A percentile compares a stretch with the other conserved stretches of the same genome.
These are phyloP conservation scores for Penelope pileata DNA, from an alignment of 2,113 vertebrate genomes.

Conservation along the genomic window DNA sequence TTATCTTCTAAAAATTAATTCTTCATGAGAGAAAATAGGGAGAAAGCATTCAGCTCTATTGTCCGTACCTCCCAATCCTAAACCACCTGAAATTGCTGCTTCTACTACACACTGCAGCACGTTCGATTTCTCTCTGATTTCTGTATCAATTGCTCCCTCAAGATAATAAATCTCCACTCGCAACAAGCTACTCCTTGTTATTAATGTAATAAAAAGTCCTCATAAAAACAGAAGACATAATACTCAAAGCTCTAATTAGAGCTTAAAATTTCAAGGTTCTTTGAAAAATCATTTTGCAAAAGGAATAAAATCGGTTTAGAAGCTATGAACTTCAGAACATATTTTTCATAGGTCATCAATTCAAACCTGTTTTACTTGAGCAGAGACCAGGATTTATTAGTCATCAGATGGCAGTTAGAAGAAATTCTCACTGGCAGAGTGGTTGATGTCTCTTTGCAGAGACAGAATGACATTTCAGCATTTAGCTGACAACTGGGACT, in stretches of 20 bases:
- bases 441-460: conserved; percentile 11
- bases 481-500: neutral
- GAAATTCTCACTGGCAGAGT: neutral
- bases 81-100: neutral
- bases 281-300: conserved; percentile 3
- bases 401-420: conserved; percentile 36
- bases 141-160: neutral
- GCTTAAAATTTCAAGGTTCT: neutral
- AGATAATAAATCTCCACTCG: neutral
- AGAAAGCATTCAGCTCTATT: neutral
- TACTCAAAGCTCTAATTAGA: conserved; percentile 9
- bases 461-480: conserved; percentile 34
- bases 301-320: neutral
- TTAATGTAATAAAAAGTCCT: neutral
- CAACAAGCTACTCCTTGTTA: neutral
- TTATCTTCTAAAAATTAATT: neutral
- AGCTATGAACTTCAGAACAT: neutral
- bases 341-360: conserved; percentile 11
- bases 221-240: neutral
- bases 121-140: neutral
- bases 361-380: conserved; percentile 45
- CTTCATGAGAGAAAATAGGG: neutral
- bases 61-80: conserved; percentile 32
- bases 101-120: neutral
- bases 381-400: conserved; percentile 13